A percentile compares a stretch with the other conserved stretches of the same genome.
Conservation (phyloP, 1,140 invertebrate species). For the Drosophila melanogaster region DNA sequence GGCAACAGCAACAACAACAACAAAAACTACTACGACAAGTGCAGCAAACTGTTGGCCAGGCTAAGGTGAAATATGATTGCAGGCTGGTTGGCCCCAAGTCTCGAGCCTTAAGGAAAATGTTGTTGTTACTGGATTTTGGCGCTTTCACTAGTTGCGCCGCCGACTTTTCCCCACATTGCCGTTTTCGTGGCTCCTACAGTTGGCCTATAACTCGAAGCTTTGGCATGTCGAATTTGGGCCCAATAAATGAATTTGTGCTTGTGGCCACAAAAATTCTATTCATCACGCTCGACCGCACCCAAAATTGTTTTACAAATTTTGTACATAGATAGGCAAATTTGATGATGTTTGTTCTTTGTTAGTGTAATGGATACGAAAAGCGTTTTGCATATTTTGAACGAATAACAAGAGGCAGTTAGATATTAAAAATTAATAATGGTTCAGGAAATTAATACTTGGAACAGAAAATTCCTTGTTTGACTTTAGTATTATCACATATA, state of each 20-base stretch:
- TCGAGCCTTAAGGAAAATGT: constrained; percentile 48
- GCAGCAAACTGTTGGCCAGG: constrained; percentile 49
- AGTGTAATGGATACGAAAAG: constrained; percentile 3
- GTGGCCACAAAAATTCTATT: constrained; percentile 20
- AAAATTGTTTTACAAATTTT: constrained; percentile 11
- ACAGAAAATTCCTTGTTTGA: too few species aligned
- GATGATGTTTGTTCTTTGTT: constrained; percentile 15
- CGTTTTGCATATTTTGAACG: background rate
- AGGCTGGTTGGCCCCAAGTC: constrained; percentile 36
- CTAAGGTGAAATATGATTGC: constrained; percentile 78
- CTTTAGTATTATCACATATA: too few species aligned
- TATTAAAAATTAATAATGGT: too few species aligned
- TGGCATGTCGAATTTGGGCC: constrained; percentile 22
- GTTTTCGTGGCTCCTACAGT: constrained; percentile 12
- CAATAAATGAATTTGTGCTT: constrained; percentile 20
- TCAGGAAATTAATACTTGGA: too few species aligned
- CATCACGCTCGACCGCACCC: constrained; percentile 18
- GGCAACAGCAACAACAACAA: constrained; percentile 23
- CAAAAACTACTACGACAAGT: constrained; percentile 59
- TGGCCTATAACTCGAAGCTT: constrained; percentile 28
- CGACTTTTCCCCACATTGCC: constrained; percentile 20
- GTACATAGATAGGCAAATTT: constrained; percentile 39
- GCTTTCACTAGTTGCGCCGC: constrained; percentile 44
- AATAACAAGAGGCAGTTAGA: background rate
- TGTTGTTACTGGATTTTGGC: constrained; percentile 6